Percentiles rank a stretch among this genome's conserved stretches.
Conservation (phyloP, 2,113 vertebrate species). For the Misgurnus anguillicaudatus region DNA sequence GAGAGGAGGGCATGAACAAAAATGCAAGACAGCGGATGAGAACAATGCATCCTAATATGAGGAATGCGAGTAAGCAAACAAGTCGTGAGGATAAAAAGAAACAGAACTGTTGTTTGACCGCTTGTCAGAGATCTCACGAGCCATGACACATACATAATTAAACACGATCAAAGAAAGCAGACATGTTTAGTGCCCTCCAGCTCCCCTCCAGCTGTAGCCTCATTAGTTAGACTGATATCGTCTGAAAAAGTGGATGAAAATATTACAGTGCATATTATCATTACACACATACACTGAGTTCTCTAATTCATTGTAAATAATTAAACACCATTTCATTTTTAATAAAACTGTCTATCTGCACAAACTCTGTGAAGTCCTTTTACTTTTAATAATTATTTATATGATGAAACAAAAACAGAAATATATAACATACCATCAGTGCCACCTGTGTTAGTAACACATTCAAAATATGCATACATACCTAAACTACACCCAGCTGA, state of each 20-base stretch:
- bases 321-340: too few relatives aligned
- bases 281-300: background rate
- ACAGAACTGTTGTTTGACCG: slow-evolving; percentile 8
- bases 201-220: slow-evolving; percentile 38
- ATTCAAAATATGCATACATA: background rate
- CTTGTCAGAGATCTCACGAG: slow-evolving; percentile 36
- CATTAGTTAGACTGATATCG: background rate
- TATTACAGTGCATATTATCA: slow-evolving; percentile 2
- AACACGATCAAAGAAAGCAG: slow-evolving; percentile 34
- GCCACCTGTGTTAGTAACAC: too few relatives aligned
- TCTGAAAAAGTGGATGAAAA: background rate
- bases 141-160: slow-evolving; percentile 27
- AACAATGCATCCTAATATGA: background rate
- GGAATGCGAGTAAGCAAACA: background rate
- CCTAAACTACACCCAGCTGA: background rate
- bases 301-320: background rate
- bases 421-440: too few relatives aligned
- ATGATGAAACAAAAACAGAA: too few relatives aligned
- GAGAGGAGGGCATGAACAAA: background rate
- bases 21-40: background rate
- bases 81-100: background rate
- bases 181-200: slow-evolving; percentile 34
- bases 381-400: too few relatives aligned
- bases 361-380: too few relatives aligned
- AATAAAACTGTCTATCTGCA: too few relatives aligned